Conservation (phyloP, 2,113 vertebrate genomes). For the Ramphastos sulfuratus region DNA sequence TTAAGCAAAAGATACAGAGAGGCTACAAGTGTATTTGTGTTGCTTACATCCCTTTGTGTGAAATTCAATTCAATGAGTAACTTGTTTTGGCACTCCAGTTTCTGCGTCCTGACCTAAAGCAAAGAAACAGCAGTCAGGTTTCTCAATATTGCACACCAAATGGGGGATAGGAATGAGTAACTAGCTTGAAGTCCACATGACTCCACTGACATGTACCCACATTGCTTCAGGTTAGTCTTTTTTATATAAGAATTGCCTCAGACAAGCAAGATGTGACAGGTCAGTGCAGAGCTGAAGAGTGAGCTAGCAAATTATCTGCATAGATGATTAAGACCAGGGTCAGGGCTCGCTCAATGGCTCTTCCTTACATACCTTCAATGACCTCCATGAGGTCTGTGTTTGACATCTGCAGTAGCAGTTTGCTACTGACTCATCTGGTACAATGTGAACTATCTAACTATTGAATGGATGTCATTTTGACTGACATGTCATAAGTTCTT, state of each 20-base stretch:
- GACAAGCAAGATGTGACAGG: slow-evolving; percentile 13
- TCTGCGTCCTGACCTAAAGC: not conserved
- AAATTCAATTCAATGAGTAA: not conserved
- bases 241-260: not conserved
- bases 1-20: slow-evolving; percentile 14
- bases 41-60: not conserved
- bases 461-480: not conserved
- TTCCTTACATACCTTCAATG: not conserved
- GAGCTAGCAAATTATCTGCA: not conserved
- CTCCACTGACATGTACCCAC: not conserved
- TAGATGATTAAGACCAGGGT: not conserved
- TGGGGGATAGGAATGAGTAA: not conserved
- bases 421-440: not conserved
- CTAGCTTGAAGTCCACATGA: not conserved
- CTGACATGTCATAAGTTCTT: not conserved
- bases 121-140: not conserved
- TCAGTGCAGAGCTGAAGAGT: not conserved
- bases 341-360: not conserved
- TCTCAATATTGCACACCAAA: not conserved
- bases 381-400: not conserved
- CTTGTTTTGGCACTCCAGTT: not conserved
- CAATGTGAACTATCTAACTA: not conserved
- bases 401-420: not conserved
- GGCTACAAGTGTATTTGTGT: not conserved
- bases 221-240: not conserved